Base-by-base conservation (phyloP, 2,113 vertebrate species). In the Urocolius indicus region DNA sequence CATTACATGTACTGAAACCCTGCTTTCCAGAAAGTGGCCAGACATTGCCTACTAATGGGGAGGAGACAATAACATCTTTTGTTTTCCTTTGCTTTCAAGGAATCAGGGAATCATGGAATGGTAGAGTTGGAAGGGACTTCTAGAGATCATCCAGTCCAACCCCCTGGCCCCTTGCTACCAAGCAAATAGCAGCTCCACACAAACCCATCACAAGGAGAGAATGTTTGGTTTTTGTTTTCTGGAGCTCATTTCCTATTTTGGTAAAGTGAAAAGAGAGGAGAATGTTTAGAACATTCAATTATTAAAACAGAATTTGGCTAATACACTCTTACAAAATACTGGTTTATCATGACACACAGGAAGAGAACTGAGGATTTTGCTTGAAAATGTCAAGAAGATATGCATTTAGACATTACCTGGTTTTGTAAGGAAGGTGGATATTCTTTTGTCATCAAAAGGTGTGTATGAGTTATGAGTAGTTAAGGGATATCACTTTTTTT, bases 271-370 rank as follows among this genome's bases (percentile, higher is more conserved):
- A 84, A 30, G 32, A 49, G 62, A 29, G 10, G 15, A 77, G 16
- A 51, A 27, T 29, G 58, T 81, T 72, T 87, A 51, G 16, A 65
- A 27, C 5, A 17, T 16, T 57, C 2, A 6, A 3, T 6, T 78
- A 58, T 16, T 0, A 13, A 52, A 22, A 13, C 43, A 62, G 75
- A 34, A 11, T 4, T 20, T 84, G 5, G 2, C 4, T 61, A 61
- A 38, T 38, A 46, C 0, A 22, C 4, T 52, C 16, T 67, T 74
- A 48, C 6, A 41, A 77, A 77, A 57, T 41, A 54, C 6, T 32
- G 9, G 26, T 68, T 46, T 61, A 26, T 48, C 8, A 34, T 5
- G 26, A 51, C 9, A 49, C 1, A 57, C 0, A 2, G 0, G 1
- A 19, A 88, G 6, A 72, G 2, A 67, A 52, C 6, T 19, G 63